Evolutionary conservation across 2,797 vertebrate genomes (phyloP).

Genomic region (Neopelma chrysocephalum): DNA sequence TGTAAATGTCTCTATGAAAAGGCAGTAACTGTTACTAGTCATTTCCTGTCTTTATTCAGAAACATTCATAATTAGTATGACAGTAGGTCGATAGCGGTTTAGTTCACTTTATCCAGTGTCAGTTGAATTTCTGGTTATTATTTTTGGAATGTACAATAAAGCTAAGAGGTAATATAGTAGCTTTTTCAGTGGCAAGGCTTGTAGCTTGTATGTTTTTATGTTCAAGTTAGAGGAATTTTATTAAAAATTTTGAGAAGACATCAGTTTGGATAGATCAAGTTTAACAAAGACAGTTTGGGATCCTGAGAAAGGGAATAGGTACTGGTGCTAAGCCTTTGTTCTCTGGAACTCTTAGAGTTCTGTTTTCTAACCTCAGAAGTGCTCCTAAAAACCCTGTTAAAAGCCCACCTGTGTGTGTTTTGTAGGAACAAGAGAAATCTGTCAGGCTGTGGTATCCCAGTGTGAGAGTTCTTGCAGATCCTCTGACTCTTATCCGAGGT

Average conservation of each 20-base stretch:
- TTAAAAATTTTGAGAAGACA: not conserved
- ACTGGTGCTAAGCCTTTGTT: not conserved
- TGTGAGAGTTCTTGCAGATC: not conserved
- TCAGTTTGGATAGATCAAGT: not conserved
- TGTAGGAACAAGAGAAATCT: not conserved
- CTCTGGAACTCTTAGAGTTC: not conserved
- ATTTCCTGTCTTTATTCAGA: not conserved
- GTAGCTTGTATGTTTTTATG: not conserved
- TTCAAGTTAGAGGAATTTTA: not conserved
- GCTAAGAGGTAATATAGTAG: not conserved
- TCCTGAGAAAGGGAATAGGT: not conserved
- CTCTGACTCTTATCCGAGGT: not conserved
- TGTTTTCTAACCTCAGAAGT: not conserved
- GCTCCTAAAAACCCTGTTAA: not conserved
- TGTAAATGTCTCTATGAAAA: not conserved
- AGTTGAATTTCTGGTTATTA: not conserved
- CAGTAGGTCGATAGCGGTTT: fast-evolving
- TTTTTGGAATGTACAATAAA: not conserved
- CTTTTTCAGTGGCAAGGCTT: not conserved
- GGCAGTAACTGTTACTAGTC: not conserved
- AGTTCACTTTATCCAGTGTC: not conserved
- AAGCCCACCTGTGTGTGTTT: not conserved
- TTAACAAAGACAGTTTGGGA: not conserved
- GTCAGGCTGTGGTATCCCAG: not conserved
- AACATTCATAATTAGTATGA: not conserved